Evolutionary conservation across 2,797 vertebrate species (phyloP).

Genomic region (Orestias chungarensis): DNA sequence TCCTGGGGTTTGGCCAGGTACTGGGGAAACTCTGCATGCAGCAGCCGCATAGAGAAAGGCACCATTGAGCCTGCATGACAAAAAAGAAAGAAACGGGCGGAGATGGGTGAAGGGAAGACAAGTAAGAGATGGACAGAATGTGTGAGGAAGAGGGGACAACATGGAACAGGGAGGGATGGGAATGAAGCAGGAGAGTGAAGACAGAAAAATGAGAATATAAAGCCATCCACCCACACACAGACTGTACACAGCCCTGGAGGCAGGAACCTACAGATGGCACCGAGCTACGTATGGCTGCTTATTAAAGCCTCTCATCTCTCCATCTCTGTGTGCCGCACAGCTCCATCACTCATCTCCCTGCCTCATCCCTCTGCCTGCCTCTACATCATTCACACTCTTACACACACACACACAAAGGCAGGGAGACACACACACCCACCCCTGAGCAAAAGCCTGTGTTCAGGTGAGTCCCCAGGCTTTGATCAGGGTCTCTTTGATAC

Average conservation of each 20-base stretch:
- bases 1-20: constrained; percentile 94
- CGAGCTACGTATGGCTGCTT: constrained; percentile 78
- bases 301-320: constrained; percentile 76
- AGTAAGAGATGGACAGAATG: constrained; percentile 14
- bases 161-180: constrained; percentile 64
- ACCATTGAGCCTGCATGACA: constrained; percentile 90
- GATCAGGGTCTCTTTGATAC: constrained; percentile 76
- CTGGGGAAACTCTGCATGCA: constrained; percentile 94
- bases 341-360: constrained; percentile 70
- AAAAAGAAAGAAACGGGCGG: constrained; percentile 4
- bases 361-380: constrained; percentile 59
- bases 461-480: constrained; percentile 73
- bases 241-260: constrained; percentile 74
- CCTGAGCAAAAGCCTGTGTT: constrained; percentile 55
- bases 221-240: constrained; percentile 75
- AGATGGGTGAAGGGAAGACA: constrained; percentile 12
- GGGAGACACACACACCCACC: constrained; percentile 6
- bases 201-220: constrained; percentile 73
- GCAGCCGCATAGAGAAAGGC: constrained; percentile 95
- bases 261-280: constrained; percentile 79
- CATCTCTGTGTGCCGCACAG: constrained; percentile 58
- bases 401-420: constrained; percentile 10
- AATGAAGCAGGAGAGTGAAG: constrained; percentile 47
- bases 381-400: constrained; percentile 57
- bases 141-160: constrained; percentile 28